phyloP scores from a whole-genome alignment of 2,113 vertebrate genomes.

The Ceyx melanurus region DNA sequence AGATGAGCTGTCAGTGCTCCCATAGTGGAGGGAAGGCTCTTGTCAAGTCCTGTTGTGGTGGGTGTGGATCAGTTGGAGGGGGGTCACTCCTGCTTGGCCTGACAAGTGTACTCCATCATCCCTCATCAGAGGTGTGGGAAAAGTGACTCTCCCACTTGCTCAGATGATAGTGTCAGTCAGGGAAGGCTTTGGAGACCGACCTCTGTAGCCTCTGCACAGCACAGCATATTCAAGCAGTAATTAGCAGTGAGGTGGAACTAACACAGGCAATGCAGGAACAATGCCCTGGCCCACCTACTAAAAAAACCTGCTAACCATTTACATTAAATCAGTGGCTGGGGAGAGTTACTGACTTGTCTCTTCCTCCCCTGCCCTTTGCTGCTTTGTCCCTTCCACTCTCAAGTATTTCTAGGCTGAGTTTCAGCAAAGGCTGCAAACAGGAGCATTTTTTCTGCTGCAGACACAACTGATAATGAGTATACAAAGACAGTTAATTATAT shows the following conservation, averaged over 20 bases:
- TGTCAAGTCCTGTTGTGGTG: not conserved
- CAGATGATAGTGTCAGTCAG: not conserved
- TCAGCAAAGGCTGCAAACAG: not conserved
- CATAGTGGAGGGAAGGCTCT: not conserved
- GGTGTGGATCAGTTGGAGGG: not conserved
- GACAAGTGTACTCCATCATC: not conserved
- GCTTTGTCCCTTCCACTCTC: not conserved
- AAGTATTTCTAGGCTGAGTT: not conserved
- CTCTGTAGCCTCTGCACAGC: constrained; percentile 24
- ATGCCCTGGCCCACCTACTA: not conserved
- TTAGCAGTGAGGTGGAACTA: constrained; percentile 48
- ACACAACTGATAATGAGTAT: not conserved
- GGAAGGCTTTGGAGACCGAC: not conserved
- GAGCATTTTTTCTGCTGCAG: not conserved
- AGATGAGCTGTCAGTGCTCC: not conserved
- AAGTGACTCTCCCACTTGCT: not conserved
- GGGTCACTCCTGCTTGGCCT: constrained; percentile 12
- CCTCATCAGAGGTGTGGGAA: not conserved
- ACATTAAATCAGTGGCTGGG: constrained; percentile 31
- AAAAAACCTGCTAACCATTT: constrained; percentile 17
- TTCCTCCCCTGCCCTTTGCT: not conserved
- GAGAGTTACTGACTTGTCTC: not conserved
- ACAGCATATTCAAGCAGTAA: constrained; percentile 22
- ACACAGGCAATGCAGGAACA: not conserved
- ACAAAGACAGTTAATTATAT: not conserved